Conservation (phyloP, 2,113 vertebrate species). For the Forbesichthys papilliferus region DNA sequence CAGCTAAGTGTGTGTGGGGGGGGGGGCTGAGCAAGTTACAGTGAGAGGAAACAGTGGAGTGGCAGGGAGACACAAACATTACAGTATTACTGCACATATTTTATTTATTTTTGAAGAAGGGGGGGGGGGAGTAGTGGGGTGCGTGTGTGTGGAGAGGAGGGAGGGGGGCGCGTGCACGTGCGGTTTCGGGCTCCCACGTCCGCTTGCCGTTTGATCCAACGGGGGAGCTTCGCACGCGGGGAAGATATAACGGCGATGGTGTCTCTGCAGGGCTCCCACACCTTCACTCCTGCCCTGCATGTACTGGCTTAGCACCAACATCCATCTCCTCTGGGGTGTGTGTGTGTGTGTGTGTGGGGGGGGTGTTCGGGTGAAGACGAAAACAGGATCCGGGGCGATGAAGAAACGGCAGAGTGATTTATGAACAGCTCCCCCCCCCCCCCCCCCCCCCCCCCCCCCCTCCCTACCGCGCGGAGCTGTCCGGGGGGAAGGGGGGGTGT, state of each 20-base stretch:
- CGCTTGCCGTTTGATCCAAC: constrained; percentile 43
- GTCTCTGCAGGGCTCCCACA: constrained; percentile 13
- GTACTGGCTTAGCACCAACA: not conserved
- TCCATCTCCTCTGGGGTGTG: constrained; percentile 27
- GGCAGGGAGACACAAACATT: too few species aligned
- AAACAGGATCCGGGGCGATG: constrained; percentile 4
- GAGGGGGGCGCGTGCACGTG: not conserved
- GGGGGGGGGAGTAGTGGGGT: too few species aligned
- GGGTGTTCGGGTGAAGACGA: constrained; percentile 1
- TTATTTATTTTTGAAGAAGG: too few species aligned
- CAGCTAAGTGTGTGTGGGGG: not conserved
- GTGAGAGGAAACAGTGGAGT: not conserved
- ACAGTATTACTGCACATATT: too few species aligned
- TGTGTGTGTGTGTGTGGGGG: constrained; percentile 1
- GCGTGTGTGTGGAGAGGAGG: constrained; percentile 14
- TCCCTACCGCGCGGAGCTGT: too few species aligned
- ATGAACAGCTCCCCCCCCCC: too few species aligned
- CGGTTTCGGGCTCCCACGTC: constrained; percentile 8
- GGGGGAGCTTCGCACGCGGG: constrained; percentile 17
- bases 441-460: too few species aligned
- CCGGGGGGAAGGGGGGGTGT: too few species aligned
- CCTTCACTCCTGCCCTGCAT: constrained; percentile 7
- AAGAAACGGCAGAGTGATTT: constrained; percentile 28
- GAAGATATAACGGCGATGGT: constrained; percentile 30
- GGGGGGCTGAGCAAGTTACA: not conserved